Conservation (phyloP, 2,888 invertebrate species). For the Euplexia lucipara region DNA sequence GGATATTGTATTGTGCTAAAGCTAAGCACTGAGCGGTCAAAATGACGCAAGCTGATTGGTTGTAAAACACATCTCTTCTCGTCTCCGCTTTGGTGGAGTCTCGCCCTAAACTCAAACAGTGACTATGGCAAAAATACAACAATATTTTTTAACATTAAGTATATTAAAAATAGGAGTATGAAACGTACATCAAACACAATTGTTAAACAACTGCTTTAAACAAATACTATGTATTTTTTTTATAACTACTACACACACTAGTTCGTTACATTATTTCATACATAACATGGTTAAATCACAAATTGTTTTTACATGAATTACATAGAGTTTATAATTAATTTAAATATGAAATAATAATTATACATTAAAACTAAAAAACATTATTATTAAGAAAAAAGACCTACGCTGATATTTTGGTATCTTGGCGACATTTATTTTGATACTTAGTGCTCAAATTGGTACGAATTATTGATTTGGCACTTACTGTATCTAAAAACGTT, state of each 20-base stretch:
- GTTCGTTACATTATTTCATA: slow-evolving; percentile 35
- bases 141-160: slow-evolving; percentile 43
- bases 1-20: no score
- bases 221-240: slow-evolving; percentile 60
- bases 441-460: slow-evolving; percentile 6
- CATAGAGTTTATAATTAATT: slow-evolving; percentile 1
- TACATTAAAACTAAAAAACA: not conserved
- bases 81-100: no score
- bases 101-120: no score
- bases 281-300: slow-evolving; percentile 36
- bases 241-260: slow-evolving; percentile 41
- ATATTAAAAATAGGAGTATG: slow-evolving; percentile 58
- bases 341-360: not conserved
- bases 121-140: not conserved
- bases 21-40: no score
- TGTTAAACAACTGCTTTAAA: slow-evolving; percentile 44
- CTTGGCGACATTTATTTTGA: not conserved
- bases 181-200: slow-evolving; percentile 57
- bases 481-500: not conserved
- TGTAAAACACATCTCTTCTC: no score
- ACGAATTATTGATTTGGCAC: slow-evolving; percentile 36
- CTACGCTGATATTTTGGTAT: not conserved
- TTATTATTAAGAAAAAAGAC: not conserved
- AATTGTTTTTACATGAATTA: slow-evolving; percentile 6
- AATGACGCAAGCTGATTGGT: no score